A percentile compares a stretch with the other conserved stretches of the same genome.
Conservation (phyloP, 2,113 vertebrate genomes). For the Bungarus multicinctus region DNA sequence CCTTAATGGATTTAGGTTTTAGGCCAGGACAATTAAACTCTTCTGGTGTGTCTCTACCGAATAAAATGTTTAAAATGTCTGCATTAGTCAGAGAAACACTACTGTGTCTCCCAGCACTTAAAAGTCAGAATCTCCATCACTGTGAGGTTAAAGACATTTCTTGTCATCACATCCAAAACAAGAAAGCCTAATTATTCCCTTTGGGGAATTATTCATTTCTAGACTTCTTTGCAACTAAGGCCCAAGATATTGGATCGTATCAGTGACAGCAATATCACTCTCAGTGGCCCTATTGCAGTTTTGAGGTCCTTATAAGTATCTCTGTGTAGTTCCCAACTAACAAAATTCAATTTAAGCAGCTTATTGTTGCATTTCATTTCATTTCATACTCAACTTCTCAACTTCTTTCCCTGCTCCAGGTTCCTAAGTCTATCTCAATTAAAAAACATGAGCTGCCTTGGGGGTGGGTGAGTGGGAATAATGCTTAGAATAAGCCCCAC, state of each 20-base stretch:
- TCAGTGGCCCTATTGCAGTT: neutral
- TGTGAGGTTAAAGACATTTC: conserved; percentile 34
- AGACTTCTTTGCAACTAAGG: neutral
- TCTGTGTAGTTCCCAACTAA: neutral
- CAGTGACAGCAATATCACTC: neutral
- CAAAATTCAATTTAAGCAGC: neutral
- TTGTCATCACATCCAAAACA: conserved; percentile 43
- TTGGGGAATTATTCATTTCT: neutral
- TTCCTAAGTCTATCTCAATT: neutral
- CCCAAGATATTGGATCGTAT: neutral
- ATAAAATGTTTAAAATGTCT: neutral
- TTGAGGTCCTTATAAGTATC: neutral
- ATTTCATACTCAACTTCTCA: neutral
- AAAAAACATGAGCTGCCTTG: neutral
- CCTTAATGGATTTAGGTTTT: conserved; percentile 23
- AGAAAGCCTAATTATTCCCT: neutral
- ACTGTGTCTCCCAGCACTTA: conserved; percentile 18
- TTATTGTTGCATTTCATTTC: neutral
- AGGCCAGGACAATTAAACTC: conserved; percentile 21
- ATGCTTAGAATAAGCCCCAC: no score
- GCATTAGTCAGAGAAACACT: conserved; percentile 17
- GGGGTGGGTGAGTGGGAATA: no score
- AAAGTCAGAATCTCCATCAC: conserved; percentile 6
- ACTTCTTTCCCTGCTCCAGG: neutral
- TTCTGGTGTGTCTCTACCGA: conserved; percentile 16